These are phyloP conservation scores for Halichoeres trimaculatus DNA, from an alignment of 2,113 vertebrate genomes.

Conservation along the genomic window DNA sequence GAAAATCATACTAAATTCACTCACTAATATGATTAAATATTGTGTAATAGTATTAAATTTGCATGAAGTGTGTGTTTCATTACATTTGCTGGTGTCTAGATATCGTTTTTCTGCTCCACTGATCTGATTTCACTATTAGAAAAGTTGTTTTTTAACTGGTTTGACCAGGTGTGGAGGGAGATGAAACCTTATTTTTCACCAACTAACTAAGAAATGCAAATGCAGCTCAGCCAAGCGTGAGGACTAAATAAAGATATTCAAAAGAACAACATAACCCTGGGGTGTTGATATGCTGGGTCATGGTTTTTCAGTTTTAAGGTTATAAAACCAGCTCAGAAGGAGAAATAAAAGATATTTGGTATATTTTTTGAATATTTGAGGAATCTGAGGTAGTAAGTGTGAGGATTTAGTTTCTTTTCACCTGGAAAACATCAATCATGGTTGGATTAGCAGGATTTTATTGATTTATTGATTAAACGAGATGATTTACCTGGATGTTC, in stretches of 20 bases:
- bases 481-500: conserved; percentile 97
- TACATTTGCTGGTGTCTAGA: background rate
- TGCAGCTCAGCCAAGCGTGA: conserved; percentile 17
- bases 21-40: too few species aligned
- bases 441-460: too few species aligned
- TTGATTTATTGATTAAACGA: too few species aligned
- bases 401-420: too few species aligned
- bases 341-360: too few species aligned
- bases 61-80: background rate
- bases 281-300: conserved; percentile 2
- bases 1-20: too few species aligned
- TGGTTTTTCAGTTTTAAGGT: conserved; percentile 16
- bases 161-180: background rate
- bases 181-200: background rate
- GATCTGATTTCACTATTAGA: background rate
- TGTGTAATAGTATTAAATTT: too few species aligned
- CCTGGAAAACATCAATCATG: too few species aligned
- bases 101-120: background rate
- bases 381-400: too few species aligned
- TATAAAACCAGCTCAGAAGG: conserved; percentile 3
- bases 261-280: conserved; percentile 14
- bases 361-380: too few species aligned
- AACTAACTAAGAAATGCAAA: background rate
- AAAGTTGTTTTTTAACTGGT: conserved; percentile 4
- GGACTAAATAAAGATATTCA: conserved; percentile 22